Base-by-base conservation (phyloP, 2,888 invertebrate species). In the Caenorhabditis drosophilae region DNA sequence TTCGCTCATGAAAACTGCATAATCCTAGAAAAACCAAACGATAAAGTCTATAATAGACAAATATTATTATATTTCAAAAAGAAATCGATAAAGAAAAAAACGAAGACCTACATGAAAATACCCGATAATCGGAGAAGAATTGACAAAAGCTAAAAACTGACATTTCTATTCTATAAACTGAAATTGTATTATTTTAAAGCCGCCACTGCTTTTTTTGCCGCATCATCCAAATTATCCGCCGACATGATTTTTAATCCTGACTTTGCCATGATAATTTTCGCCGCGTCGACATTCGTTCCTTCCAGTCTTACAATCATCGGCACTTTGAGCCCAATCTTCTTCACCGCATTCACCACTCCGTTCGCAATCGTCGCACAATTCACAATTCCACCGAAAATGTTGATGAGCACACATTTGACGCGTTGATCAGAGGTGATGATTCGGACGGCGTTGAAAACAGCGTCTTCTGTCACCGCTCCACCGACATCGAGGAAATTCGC, bases 401-500 rank as follows among this genome's bases (percentile, higher is more conserved):
- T 99, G 0, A 99, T 95, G 64, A 99, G 88, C 76, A 99, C 91
- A 7, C 92, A 90, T 84, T 93, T 92, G 0, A 98, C 86, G 77
- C 85, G 84, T 63, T 76, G 80, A 87, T 89, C 89, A 70, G 88
- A 87, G 25, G 92, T 91, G 53, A 97, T 88, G 70, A 98, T 92
- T 84, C 89, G 89, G 85, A 98, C 91, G 2, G 97, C 98, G 74
- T 93, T 90, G 55, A 89, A 88, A 23, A 80, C 81, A 88, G 97
- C 96, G 22, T 90, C 89, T 83, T 96, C 95, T 55, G 91, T 92
- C 0, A 97, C 98, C 58, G 90, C 90, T 52, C 98, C 98, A 22
- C 98, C 98, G 46, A 96, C 92, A 84, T 99, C 98, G 47, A 99
- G 87, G 86, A 99, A 99, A 85, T 99, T 99, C 0, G 98, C 98